Evolutionary conservation across 2,113 vertebrate species (phyloP), one percentile per base, ranked within the genome.

Genomic region (Cairina moschata): DNA sequence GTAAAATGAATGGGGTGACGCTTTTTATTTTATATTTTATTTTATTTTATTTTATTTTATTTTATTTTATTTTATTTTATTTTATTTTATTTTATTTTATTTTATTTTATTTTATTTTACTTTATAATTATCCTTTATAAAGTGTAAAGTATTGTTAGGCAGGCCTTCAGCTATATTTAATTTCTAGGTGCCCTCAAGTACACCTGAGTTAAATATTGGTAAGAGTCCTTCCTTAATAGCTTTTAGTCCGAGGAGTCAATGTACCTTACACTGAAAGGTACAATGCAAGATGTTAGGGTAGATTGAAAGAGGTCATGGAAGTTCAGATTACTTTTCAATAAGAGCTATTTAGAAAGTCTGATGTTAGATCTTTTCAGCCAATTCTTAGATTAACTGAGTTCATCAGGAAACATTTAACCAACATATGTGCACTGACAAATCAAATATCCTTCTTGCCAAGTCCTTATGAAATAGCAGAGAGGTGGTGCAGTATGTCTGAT

Each of bases 331-430:
- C 18, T 38, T 66, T 92, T 62, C 68, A 46, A 0, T 1, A 17
- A 72, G 81, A 75, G 31, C 5, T 83, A 15, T 50, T 79, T 69
- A 34, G 36, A 44, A 60, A 56, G 29, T 82, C 32, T 69, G 59
- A 54, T 17, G n/a, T 21, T 84, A 63, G 26, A 86, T 38, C 1
- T 2, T 80, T 54, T 73, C 32, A n/a, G 20, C 11, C 60, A 29
- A 13, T 26, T 40, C 21, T 48, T 38, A 31, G 79, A 32, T 71
- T 54, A 88, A 83, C 44, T 7, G 46, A 94, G 90, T 90, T 94
- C 86, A 67, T 86, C 71, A 78, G 50, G 46, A 88, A 95, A 95
- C 1, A 62, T 83, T 95, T 96, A 94, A 95, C 68, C 36, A 55
- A 74, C 2, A 1, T 50, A 71, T 78, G 54, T 91, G 63, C n/a